These are phyloP conservation scores for Ploceus nigricollis DNA, from an alignment of 2,113 vertebrate genomes.

Conservation along the genomic window DNA sequence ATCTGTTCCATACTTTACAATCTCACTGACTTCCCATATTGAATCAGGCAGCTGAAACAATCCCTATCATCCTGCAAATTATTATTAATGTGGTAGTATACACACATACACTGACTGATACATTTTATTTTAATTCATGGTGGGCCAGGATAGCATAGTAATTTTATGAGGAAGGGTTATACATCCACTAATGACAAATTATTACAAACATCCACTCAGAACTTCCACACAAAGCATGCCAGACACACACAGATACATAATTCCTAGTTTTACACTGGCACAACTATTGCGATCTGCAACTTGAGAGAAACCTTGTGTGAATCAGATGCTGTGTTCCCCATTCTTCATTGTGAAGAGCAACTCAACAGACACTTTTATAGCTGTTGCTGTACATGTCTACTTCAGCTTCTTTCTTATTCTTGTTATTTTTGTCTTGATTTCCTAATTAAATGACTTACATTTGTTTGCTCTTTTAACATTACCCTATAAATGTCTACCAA, in stretches of 20 bases:
- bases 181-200: not conserved
- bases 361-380: not conserved
- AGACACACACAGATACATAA: not conserved
- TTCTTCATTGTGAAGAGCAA: not conserved
- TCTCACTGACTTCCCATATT: not conserved
- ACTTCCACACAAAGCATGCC: not conserved
- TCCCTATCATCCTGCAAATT: not conserved
- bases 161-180: not conserved
- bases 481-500: not conserved
- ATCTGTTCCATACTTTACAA: conserved; percentile 19
- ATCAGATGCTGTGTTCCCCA: not conserved
- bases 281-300: not conserved
- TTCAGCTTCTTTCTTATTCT: not conserved
- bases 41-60: conserved; percentile 25
- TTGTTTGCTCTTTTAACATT: not conserved
- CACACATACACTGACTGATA: not conserved
- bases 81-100: not conserved
- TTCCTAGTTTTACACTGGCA: not conserved
- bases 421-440: not conserved
- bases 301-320: not conserved
- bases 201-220: not conserved
- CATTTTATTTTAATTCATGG: not conserved
- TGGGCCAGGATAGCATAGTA: not conserved
- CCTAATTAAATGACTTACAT: not conserved
- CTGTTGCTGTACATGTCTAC: not conserved